Base-by-base conservation (phyloP, 2,797 vertebrate species). In the Eutrigla gurnardus region DNA sequence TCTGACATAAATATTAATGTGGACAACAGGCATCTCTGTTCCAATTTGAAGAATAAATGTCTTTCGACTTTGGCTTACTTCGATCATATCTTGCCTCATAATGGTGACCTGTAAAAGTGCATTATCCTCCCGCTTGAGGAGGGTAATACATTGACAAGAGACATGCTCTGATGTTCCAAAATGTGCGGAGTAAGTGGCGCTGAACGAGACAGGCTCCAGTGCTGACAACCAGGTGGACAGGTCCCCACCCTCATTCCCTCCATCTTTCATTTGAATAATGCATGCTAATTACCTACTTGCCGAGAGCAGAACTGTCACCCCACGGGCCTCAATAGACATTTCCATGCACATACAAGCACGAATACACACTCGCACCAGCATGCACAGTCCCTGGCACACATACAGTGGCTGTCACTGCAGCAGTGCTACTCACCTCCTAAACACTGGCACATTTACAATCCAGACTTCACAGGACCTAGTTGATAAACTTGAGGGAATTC, bases 241-340 rank as follows among this genome's bases (percentile, higher is more conserved):
- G 90, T 93, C 90, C 89, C 91, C 90, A 89, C 91, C 90, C 92
- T 90, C 89, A 90, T 89, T 89, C 89, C 77, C 90, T 89, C 84
- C 59, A 65, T 91, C 91, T 88, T 88, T 93, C 88, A 93, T 93
- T 93, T 93, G 87, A 94, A 94, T 94, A 94, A 95, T 95, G 93
- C 93, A 94, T 94, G 92, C 90, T 95, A 94, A 94, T 95, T 94
- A 93, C 88, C 87, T 93, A 93, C 90, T 95, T 93, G 92, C 93
- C 65, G 68, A 88, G 83, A 91, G 84, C 88, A 86, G 75, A 90
- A 91, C 89, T 92, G 93, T 92, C 94, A 94, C 87, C 86, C 74
- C 61, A 73, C 83, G 52, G 74, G 81, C 82, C 84, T 84, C 65
- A 66, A 69, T 14, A 90, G 88, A 88, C 81, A 88, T 83, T 88